Conservation (phyloP, 2,113 vertebrate genomes). For the Mandrillus leucophaeus region DNA sequence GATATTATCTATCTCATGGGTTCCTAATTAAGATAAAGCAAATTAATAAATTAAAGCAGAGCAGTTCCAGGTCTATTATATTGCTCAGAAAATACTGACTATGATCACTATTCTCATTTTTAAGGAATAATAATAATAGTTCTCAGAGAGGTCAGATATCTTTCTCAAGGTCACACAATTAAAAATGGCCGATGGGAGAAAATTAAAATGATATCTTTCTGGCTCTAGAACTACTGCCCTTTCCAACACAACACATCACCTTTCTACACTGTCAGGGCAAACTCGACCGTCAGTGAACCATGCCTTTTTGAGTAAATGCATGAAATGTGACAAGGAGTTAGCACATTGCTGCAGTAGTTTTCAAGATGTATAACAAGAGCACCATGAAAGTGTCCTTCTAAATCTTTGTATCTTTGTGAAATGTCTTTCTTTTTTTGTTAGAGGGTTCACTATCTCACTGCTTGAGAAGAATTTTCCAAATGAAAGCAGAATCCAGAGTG, state of each 20-base stretch:
- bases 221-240: not conserved
- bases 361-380: not conserved
- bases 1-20: not conserved
- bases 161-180: not conserved
- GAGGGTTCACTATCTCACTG: not conserved
- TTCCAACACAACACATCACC: not conserved
- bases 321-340: not conserved
- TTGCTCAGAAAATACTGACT: not conserved
- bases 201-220: not conserved
- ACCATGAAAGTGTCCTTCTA: not conserved
- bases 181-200: not conserved
- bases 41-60: not conserved
- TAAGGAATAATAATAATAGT: not conserved
- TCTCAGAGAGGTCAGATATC: not conserved
- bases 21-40: not conserved
- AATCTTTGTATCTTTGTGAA: not conserved
- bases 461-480: not conserved
- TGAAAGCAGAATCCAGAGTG: not conserved
- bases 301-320: not conserved
- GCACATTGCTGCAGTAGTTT: not conserved
- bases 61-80: not conserved
- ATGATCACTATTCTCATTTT: not conserved
- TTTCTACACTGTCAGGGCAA: not conserved
- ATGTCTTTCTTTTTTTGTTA: not conserved
- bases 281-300: not conserved